phyloP scores from a whole-genome alignment of 2,888 invertebrate species.

The Cetonia aurata region DNA sequence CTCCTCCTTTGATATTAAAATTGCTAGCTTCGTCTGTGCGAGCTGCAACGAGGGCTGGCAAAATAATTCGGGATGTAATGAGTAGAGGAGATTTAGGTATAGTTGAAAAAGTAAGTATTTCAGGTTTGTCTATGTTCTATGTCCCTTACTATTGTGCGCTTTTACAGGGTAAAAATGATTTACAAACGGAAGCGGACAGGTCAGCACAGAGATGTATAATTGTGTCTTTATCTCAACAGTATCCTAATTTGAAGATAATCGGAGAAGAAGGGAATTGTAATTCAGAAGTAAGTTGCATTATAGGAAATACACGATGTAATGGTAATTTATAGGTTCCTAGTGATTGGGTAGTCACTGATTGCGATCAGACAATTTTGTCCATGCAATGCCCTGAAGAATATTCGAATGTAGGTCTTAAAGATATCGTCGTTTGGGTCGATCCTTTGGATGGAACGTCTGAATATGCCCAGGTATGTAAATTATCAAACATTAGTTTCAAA shows the following conservation, averaged over 20 bases:
- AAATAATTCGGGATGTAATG: conserved; percentile 92
- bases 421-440: conserved; percentile 97
- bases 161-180: conserved; percentile 86
- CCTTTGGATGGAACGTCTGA: conserved; percentile 98
- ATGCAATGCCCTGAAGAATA: conserved; percentile 78
- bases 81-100: conserved; percentile 90
- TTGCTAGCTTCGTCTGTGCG: conserved; percentile 84
- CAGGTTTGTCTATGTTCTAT: conserved; percentile 18
- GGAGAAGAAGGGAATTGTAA: conserved; percentile 88
- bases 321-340: conserved; percentile 67
- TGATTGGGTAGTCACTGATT: conserved; percentile 83
- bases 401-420: conserved; percentile 77
- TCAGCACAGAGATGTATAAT: conserved; percentile 95
- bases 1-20: conserved; percentile 75
- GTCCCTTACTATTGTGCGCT: not conserved
- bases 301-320: not conserved
- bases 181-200: conserved; percentile 98
- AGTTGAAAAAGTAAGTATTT: conserved; percentile 83
- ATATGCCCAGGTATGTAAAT: conserved; percentile 90
- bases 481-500: too few relatives aligned
- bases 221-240: conserved; percentile 85
- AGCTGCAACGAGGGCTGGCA: conserved; percentile 86
- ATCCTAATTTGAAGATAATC: conserved; percentile 86
- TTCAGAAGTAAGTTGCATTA: conserved; percentile 68
- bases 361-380: conserved; percentile 72